Percentiles rank a stretch among this genome's conserved stretches.
These are phyloP conservation scores for Callopanchax toddi DNA, from an alignment of 2,113 vertebrate species.

Conservation along the genomic window DNA sequence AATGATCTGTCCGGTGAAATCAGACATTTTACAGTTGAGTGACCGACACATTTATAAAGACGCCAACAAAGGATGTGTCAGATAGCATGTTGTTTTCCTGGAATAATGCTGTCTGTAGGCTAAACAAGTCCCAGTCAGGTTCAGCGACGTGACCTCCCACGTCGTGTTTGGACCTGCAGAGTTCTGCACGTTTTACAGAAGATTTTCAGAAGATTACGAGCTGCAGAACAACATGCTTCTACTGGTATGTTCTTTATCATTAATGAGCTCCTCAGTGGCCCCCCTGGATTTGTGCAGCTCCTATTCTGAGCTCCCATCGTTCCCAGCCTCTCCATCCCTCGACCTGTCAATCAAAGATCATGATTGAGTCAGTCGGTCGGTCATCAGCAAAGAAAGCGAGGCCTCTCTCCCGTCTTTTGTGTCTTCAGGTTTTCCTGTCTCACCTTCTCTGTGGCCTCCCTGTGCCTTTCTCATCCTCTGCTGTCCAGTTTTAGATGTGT, in stretches of 20 bases:
- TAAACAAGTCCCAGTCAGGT: constrained; percentile 18
- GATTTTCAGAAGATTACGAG: constrained; percentile 59
- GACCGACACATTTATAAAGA: constrained; percentile 17
- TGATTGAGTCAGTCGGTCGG: constrained; percentile 79
- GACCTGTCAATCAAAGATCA: constrained; percentile 79
- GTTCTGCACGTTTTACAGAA: constrained; percentile 34
- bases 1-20: constrained; percentile 4
- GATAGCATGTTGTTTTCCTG: neutral
- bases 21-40: too few relatives aligned
- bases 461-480: neutral
- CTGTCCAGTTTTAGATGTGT: constrained; percentile 30
- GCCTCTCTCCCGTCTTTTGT: constrained; percentile 69
- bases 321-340: constrained; percentile 62
- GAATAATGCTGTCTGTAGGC: neutral
- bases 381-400: constrained; percentile 73
- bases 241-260: constrained; percentile 70
- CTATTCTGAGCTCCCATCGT: constrained; percentile 56
- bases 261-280: constrained; percentile 62
- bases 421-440: constrained; percentile 53
- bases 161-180: constrained; percentile 3
- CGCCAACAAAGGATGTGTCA: constrained; percentile 13
- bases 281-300: constrained; percentile 61
- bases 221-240: constrained; percentile 62
- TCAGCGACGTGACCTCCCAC: constrained; percentile 52
- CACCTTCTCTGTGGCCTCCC: constrained; percentile 48